Evolutionary conservation across 2,113 vertebrate species (phyloP).

Genomic region (Chiloscyllium plagiosum): DNA sequence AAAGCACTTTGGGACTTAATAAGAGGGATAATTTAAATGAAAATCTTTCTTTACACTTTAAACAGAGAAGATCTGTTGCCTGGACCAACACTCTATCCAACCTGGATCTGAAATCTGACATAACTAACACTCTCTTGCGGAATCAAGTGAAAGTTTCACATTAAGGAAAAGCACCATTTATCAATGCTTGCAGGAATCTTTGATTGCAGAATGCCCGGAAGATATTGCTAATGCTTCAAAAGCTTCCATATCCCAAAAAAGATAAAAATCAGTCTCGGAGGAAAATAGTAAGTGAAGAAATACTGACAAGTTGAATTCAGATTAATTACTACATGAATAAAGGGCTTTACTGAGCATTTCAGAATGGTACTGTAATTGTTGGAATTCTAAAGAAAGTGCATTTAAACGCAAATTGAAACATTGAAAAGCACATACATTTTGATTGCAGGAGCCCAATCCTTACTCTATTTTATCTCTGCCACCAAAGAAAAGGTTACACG

Average conservation of each 20-base stretch:
- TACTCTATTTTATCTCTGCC: not conserved
- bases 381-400: not conserved
- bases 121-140: not conserved
- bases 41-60: not conserved
- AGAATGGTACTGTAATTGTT: not conserved
- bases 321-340: not conserved
- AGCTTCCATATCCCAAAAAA: not conserved
- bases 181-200: not conserved
- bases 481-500: not conserved
- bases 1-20: not conserved
- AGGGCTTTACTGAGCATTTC: not conserved
- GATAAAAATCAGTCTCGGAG: not conserved
- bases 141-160: not conserved
- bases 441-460: not conserved
- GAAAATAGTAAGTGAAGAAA: not conserved
- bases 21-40: not conserved
- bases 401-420: not conserved
- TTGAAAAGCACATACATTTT: not conserved
- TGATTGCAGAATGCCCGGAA: not conserved
- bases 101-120: not conserved
- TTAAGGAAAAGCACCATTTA: not conserved
- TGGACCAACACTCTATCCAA: not conserved
- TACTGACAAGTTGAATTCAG: slow-evolving; percentile 6
- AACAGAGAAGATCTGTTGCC: not conserved
- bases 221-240: not conserved